These are phyloP conservation scores for Acheta domesticus DNA, from an alignment of 2,888 invertebrate genomes.

Conservation along the genomic window DNA sequence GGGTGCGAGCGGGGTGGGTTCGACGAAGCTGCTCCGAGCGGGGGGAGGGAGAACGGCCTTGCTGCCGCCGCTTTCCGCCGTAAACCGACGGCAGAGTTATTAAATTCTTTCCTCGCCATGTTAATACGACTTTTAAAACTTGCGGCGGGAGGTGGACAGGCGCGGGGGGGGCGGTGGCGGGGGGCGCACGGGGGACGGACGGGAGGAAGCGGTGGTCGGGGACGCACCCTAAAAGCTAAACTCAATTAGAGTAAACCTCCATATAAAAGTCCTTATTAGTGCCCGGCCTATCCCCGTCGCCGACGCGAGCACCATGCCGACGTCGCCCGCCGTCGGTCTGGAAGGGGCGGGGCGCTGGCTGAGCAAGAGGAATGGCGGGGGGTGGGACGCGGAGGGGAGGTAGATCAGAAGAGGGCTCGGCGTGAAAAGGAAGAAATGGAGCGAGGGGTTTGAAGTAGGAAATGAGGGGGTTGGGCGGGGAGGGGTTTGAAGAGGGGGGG, in stretches of 20 bases:
- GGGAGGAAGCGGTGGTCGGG: not conserved
- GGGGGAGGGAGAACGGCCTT: no score
- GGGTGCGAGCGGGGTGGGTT: not conserved
- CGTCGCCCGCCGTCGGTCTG: no score
- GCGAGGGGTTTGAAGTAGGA: no score
- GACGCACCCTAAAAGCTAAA: conserved; percentile 5
- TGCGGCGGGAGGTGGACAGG: not conserved
- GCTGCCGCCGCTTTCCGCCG: not conserved
- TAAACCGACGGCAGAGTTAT: not conserved
- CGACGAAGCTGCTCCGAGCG: no score
- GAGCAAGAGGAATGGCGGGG: no score
- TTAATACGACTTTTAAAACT: conserved; percentile 9
- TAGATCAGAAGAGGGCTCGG: no score
- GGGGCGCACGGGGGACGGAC: not conserved
- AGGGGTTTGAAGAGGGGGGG: no score
- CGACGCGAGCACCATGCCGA: no score
- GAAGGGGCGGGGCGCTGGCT: no score
- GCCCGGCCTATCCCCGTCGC: not conserved
- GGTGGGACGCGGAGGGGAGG: no score
- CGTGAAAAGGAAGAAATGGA: no score
- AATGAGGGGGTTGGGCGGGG: no score
- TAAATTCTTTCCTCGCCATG: conserved; percentile 18
- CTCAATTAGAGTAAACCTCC: conserved; percentile 18
- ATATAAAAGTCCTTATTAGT: conserved; percentile 18
- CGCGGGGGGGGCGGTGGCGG: not conserved